A percentile compares a stretch with the other conserved stretches of the same genome.
Conservation (phyloP, 2,113 vertebrate genomes). For the Meles meles region DNA sequence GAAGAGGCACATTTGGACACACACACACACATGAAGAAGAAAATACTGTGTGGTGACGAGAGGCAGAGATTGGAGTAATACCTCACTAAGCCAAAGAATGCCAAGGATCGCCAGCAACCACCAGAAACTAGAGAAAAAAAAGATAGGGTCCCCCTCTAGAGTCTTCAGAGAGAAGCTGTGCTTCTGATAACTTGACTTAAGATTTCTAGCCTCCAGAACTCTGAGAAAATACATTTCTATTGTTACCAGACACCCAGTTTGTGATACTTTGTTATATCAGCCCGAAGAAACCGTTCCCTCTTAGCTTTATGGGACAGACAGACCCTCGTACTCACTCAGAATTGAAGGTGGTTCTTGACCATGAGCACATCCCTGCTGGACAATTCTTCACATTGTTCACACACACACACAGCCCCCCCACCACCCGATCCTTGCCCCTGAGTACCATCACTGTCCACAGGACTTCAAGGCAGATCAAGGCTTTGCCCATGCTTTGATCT, state of each 20-base stretch:
- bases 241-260: neutral
- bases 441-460: neutral
- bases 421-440: accelerated
- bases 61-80: neutral
- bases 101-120: neutral
- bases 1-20: neutral
- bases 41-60: accelerated
- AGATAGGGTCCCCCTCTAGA: neutral
- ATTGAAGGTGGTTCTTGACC: neutral
- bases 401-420: neutral
- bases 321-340: neutral
- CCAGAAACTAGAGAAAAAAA: neutral
- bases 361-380: no score
- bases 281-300: neutral
- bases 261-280: neutral
- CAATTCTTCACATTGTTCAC: neutral
- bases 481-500: no score
- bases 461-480: neutral
- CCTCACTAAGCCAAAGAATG: neutral
- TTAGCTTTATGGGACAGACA: neutral
- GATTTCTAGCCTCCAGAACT: neutral
- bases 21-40: neutral
- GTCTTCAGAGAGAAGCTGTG: neutral
- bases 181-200: neutral
- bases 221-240: neutral